Evolutionary conservation across 2,113 vertebrate genomes (phyloP).

Genomic region (Corynorhinus townsendii): DNA sequence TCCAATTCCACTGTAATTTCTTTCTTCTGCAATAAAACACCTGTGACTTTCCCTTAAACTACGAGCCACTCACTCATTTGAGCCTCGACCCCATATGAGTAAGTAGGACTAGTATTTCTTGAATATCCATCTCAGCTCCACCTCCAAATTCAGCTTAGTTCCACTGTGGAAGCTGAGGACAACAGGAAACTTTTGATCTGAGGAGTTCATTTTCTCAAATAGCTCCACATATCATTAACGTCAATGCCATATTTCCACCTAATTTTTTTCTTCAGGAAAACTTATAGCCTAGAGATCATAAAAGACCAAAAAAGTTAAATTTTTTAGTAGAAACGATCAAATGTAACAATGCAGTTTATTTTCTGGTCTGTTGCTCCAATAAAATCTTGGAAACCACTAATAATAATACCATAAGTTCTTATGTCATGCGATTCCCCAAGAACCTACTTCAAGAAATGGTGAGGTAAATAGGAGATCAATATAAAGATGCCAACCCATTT

Average conservation of each 20-base stretch:
- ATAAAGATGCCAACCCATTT: neutral
- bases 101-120: neutral
- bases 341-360: neutral
- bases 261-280: neutral
- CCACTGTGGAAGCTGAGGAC: neutral
- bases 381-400: neutral
- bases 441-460: neutral
- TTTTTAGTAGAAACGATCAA: neutral
- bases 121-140: neutral
- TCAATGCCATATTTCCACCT: neutral
- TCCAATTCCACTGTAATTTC: neutral
- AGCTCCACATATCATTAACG: neutral
- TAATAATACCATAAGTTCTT: neutral
- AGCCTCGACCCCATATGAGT: neutral
- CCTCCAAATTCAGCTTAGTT: neutral
- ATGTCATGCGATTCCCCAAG: neutral
- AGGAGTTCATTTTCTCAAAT: neutral
- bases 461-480: neutral
- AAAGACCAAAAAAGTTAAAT: slow-evolving; percentile 1
- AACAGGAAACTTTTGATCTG: neutral
- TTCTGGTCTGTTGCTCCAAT: neutral
- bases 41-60: neutral
- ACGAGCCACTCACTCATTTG: neutral
- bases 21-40: neutral
- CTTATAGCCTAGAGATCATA: neutral